Conservation (phyloP, 2,797 vertebrate species). For the Sarcophilus harrisii region DNA sequence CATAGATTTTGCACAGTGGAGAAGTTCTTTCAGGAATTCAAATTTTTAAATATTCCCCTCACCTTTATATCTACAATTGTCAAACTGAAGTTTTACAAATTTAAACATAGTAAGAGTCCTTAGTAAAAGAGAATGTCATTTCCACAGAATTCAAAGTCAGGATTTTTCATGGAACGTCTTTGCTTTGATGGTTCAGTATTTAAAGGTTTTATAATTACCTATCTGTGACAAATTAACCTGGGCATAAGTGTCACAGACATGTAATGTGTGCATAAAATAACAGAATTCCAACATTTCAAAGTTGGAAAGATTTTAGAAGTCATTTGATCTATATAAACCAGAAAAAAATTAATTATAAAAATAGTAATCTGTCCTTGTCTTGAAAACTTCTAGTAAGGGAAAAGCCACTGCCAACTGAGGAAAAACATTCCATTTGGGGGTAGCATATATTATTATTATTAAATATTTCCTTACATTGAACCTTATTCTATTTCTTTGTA, state of each 20-base stretch:
- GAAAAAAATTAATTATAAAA: too few relatives aligned
- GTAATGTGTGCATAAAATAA: background rate
- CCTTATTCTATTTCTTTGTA: background rate
- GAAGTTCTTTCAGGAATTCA: background rate
- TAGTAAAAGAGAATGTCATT: background rate
- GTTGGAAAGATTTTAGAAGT: background rate
- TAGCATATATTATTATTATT: background rate
- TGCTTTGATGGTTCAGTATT: background rate
- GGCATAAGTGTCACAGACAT: background rate
- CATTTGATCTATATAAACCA: background rate
- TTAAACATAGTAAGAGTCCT: background rate
- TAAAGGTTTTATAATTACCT: background rate
- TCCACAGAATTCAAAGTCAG: background rate
- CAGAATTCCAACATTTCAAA: background rate
- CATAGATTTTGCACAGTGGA: background rate
- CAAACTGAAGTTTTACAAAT: background rate
- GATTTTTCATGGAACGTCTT: background rate
- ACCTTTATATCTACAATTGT: background rate
- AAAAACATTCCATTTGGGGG: background rate
- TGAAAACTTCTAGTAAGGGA: background rate
- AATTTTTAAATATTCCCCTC: background rate
- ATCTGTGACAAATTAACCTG: background rate
- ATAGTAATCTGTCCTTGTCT: background rate
- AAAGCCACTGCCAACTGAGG: background rate
- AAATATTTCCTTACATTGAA: background rate